Base-by-base conservation (phyloP, 2,888 invertebrate species). In the Lysandra bellargus region DNA sequence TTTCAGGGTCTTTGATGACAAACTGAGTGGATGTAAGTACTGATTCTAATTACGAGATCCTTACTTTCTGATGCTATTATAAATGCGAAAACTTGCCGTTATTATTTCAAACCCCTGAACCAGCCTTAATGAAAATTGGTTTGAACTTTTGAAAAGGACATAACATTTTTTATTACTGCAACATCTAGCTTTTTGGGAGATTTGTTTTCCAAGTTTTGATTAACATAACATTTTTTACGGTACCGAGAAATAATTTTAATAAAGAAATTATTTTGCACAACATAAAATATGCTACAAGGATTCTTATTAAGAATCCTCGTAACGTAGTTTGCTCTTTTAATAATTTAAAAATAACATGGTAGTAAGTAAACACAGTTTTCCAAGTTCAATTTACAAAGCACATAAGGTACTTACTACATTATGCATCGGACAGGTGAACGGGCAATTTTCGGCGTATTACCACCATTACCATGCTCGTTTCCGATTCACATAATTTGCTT, bases 361-460 rank as follows among this genome's bases (percentile, higher is more conserved):
- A 17, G 14, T 57, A n/a, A 61, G n/a, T 6, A 61, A 61, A 61
- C 17, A 61, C 17, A 23, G 7, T 64, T 64, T 64, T 64, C 64
- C 14, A 30, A 53, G 53, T 49, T 53, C 30, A 14, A 33, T 14
- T n/a, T 53, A 57, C 9, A 53, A 23, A 49, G 33, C 53, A 17
- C 33, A 30, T 14, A 49, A 53, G 1, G 17, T 17, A n/a, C 5
- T 49, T 17, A n/a, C 5, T 49, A 14, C 9, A 57, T 76, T 49
- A 53, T 53, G 30, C 53, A 76, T 14, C 23, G 17, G 14, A 17
- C 30, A 57, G 5, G 23, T 53, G 76, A 57, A 30, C 49, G 30
- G 57, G 76, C 17, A 76, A 33, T 76, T 76, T 57, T 30, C 23
- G 57, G 76, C 12, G 14, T 53, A 76, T 57, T 76, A 76, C n/a